Evolutionary conservation across 2,113 vertebrate species (phyloP).

Genomic region (Elachura formosa): DNA sequence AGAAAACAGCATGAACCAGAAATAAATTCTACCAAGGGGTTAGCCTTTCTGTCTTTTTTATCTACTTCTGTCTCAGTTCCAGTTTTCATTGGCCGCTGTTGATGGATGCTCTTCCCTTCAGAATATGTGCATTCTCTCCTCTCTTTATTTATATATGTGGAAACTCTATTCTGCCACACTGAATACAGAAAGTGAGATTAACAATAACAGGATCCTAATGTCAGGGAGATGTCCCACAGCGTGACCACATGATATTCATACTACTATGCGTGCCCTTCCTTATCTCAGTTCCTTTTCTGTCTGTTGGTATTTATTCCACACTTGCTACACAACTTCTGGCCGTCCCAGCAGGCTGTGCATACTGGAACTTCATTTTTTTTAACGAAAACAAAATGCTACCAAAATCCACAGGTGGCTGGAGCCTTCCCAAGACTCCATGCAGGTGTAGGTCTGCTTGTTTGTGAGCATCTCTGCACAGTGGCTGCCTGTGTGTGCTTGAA

Average conservation of each 20-base stretch:
- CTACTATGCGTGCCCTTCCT: background rate
- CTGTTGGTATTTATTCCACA: background rate
- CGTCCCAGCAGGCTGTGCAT: background rate
- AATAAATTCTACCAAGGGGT: background rate
- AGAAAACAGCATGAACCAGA: background rate
- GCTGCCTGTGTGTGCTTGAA: fast-evolving
- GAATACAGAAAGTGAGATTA: background rate
- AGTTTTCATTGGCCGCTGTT: background rate
- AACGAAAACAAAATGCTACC: background rate
- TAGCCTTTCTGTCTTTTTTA: background rate
- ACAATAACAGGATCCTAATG: background rate
- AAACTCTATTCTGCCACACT: background rate
- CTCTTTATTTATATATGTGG: background rate
- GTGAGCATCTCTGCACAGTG: background rate
- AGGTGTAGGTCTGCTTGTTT: background rate
- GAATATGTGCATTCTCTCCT: background rate
- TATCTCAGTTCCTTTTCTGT: background rate
- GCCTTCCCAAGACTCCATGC: background rate
- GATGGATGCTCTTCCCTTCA: background rate
- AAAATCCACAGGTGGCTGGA: background rate
- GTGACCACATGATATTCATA: background rate
- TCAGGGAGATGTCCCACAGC: background rate
- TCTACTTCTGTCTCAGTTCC: conserved; percentile 2
- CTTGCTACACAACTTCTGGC: background rate
- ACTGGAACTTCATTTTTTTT: background rate